Percentiles rank a stretch among this genome's conserved stretches.
Evolutionary conservation across 2,113 vertebrate species (phyloP).

Genomic region (Mustelus asterias): DNA sequence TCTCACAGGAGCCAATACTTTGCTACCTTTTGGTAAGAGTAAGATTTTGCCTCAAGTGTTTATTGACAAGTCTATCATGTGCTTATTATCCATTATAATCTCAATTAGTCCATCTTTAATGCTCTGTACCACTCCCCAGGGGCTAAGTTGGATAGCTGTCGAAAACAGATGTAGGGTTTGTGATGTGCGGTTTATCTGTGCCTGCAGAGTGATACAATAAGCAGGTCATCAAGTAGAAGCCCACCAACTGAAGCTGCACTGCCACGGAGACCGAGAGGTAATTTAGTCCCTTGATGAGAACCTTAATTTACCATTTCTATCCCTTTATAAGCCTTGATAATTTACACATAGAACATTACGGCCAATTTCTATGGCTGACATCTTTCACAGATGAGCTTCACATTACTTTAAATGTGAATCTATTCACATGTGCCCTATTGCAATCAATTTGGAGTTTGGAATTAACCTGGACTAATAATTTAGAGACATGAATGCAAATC

Average conservation of each 20-base stretch:
- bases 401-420: background rate
- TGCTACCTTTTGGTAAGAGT: too few species aligned
- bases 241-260: background rate
- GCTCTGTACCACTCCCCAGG: background rate
- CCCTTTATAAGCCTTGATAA: background rate
- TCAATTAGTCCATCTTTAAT: background rate
- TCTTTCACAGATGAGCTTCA: background rate
- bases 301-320: background rate
- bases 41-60: too few species aligned
- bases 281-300: background rate
- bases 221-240: background rate
- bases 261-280: background rate
- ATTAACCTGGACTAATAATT: background rate
- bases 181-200: too few species aligned
- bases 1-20: too few species aligned
- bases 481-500: too few species aligned
- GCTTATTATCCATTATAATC: background rate
- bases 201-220: too few species aligned
- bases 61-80: too few species aligned
- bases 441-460: background rate
- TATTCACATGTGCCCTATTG: background rate
- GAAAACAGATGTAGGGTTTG: too few species aligned
- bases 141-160: too few species aligned
- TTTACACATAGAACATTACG: background rate
- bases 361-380: background rate